Conservation (phyloP, 2,113 vertebrate genomes). For the Martes martes region DNA sequence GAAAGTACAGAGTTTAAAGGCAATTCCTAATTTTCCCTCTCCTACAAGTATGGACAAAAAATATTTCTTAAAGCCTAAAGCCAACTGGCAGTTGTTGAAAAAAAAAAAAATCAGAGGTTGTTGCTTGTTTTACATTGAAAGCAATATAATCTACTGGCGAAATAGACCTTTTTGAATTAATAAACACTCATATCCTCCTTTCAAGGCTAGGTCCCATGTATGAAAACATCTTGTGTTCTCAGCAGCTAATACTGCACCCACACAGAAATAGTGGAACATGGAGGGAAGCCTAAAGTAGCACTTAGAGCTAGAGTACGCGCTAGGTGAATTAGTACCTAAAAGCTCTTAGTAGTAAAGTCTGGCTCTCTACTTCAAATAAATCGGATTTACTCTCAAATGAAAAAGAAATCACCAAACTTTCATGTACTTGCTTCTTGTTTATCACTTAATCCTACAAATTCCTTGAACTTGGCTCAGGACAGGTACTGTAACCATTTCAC, state of each 20-base stretch:
- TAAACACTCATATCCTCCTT: neutral
- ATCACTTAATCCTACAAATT: constrained; percentile 17
- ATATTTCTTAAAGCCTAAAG: neutral
- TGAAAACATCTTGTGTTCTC: neutral
- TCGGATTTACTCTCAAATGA: constrained; percentile 1
- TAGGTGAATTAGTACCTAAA: neutral
- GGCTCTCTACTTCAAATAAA: neutral
- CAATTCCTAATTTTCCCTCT: neutral
- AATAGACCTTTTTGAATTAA: neutral
- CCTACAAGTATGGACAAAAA: neutral
- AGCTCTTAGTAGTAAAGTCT: neutral
- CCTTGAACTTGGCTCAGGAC: neutral
- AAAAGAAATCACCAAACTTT: neutral
- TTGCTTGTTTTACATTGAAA: constrained; percentile 15
- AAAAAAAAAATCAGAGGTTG: neutral
- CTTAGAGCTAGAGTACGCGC: neutral
- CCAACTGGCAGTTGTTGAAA: neutral
- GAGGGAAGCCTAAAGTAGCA: neutral
- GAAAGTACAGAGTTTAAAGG: neutral
- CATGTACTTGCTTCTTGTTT: neutral
- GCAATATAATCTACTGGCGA: neutral
- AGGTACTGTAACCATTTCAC: neutral
- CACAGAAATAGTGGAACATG: neutral
- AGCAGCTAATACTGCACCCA: neutral
- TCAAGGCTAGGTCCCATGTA: neutral